Conservation (phyloP, 2,113 vertebrate species). For the Acanthochromis polyacanthus region DNA sequence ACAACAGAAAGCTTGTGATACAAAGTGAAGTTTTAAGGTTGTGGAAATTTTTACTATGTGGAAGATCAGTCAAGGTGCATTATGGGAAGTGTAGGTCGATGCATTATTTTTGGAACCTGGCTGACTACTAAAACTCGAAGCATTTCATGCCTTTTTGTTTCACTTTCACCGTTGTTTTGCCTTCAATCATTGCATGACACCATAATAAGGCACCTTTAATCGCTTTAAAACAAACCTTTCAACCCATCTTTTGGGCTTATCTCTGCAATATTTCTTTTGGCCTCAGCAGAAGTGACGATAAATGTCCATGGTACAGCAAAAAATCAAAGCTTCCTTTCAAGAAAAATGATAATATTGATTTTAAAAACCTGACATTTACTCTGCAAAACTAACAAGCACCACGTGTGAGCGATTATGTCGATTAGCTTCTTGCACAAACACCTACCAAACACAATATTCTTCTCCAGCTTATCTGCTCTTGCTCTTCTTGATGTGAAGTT, state of each 20-base stretch:
- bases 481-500: neutral
- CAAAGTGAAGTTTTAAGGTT: neutral
- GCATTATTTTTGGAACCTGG: too few species aligned
- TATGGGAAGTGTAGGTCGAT: neutral
- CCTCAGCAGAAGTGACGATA: neutral
- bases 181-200: too few species aligned
- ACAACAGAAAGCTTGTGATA: neutral
- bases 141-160: too few species aligned
- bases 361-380: neutral
- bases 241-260: neutral
- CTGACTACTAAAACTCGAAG: too few species aligned
- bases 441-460: conserved; percentile 6
- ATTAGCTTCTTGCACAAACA: neutral
- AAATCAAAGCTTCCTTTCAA: conserved; percentile 1
- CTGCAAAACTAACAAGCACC: conserved; percentile 3
- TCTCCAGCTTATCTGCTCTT: conserved; percentile 3
- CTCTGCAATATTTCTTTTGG: neutral
- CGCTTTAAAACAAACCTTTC: neutral
- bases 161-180: too few species aligned
- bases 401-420: neutral
- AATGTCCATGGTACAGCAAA: neutral
- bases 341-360: neutral
- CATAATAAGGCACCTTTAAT: neutral
- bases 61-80: neutral
- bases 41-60: neutral